Conservation (phyloP, 2,113 vertebrate species). For the Butastur rufipennis region DNA sequence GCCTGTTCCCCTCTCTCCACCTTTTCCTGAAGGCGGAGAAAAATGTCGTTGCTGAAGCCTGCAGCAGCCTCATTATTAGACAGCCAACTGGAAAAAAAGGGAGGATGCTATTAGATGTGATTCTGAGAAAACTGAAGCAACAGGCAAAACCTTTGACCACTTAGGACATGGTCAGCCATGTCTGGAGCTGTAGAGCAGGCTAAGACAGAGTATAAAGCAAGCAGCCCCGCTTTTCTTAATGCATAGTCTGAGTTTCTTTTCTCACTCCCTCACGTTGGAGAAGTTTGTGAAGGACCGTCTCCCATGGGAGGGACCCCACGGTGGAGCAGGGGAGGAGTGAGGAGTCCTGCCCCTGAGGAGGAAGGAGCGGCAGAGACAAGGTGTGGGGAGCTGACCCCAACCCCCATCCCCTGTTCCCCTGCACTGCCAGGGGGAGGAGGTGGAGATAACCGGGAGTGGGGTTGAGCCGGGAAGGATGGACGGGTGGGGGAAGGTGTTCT, state of each 20-base stretch:
- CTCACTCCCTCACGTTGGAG: background rate
- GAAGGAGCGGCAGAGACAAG: too few relatives aligned
- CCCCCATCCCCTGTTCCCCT: too few relatives aligned
- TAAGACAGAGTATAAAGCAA: background rate
- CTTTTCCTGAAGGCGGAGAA: slow-evolving; percentile 52
- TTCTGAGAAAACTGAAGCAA: background rate
- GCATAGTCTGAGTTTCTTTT: background rate
- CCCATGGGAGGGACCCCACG: too few relatives aligned
- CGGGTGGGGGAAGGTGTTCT: too few relatives aligned
- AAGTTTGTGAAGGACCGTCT: too few relatives aligned
- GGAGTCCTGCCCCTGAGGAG: too few relatives aligned
- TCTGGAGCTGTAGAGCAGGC: background rate
- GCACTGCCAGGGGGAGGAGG: too few relatives aligned
- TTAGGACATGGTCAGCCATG: background rate
- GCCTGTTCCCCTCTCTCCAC: slow-evolving; percentile 33
- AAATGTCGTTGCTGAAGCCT: slow-evolving; percentile 61
- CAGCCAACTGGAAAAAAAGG: slow-evolving; percentile 52
- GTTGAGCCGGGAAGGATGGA: too few relatives aligned
- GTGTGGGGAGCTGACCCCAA: too few relatives aligned
- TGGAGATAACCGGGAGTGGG: too few relatives aligned
- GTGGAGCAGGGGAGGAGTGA: too few relatives aligned
- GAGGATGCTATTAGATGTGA: background rate
- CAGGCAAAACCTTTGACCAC: background rate
- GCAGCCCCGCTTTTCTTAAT: background rate
- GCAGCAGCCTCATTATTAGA: slow-evolving; percentile 21